Evolutionary conservation across 2,113 vertebrate genomes (phyloP).

Genomic region (Thunnus thynnus): DNA sequence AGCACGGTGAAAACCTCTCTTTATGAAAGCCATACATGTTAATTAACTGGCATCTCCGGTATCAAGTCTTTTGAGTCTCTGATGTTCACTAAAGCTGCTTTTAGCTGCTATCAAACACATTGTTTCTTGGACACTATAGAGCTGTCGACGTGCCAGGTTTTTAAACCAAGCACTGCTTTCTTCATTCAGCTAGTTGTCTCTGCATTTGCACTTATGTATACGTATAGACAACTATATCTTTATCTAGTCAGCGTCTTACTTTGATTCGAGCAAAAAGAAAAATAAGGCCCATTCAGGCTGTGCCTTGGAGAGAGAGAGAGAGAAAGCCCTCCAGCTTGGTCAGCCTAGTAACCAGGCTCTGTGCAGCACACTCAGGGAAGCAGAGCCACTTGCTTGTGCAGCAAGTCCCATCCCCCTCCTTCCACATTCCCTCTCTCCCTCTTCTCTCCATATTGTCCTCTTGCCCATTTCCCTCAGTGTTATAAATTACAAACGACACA

Average conservation of each 20-base stretch:
- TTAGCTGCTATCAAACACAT: not conserved
- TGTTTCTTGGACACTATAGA: not conserved
- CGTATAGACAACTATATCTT: not conserved
- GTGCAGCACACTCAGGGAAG: slow-evolving; percentile 75
- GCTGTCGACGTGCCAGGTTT: not conserved
- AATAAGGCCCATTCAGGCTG: slow-evolving; percentile 63
- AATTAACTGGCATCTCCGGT: slow-evolving; percentile 8
- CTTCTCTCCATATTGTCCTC: slow-evolving; percentile 86
- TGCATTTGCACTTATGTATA: not conserved
- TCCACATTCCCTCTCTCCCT: slow-evolving; percentile 79
- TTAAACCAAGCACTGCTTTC: not conserved
- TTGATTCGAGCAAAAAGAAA: slow-evolving; percentile 45
- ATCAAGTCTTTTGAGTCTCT: not conserved
- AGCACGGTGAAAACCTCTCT: not conserved
- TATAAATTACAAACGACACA: slow-evolving; percentile 89
- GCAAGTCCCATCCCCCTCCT: slow-evolving; percentile 79
- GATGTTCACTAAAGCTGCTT: not conserved
- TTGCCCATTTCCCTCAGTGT: slow-evolving; percentile 87
- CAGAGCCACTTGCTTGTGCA: slow-evolving; percentile 77
- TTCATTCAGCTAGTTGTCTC: not conserved
- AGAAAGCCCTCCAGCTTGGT: slow-evolving; percentile 71
- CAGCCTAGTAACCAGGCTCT: slow-evolving; percentile 71
- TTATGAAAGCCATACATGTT: not conserved
- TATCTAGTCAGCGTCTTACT: slow-evolving; percentile 30
- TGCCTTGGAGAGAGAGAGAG: slow-evolving; percentile 53